These are phyloP conservation scores for Drosophila quadrilineata DNA, from an alignment of 1,140 invertebrate species.

Conservation along the genomic window DNA sequence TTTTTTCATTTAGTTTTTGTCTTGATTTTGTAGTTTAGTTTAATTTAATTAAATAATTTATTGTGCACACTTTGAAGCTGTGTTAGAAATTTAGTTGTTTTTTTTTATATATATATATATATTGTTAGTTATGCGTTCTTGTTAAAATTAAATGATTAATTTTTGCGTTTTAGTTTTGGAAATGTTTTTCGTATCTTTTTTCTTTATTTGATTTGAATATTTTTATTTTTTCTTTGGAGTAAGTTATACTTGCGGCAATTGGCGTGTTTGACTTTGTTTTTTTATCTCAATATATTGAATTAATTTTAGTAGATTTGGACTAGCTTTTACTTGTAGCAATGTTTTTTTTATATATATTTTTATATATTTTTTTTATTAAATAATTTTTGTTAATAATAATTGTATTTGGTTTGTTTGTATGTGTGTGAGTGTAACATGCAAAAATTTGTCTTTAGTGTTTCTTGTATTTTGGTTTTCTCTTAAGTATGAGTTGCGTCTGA, in stretches of 20 bases:
- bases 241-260: slow-evolving; percentile 60
- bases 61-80: slow-evolving; percentile 59
- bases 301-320: slow-evolving; percentile 72
- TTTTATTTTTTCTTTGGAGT: slow-evolving; percentile 39
- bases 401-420: slow-evolving; percentile 26
- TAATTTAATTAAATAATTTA: slow-evolving; percentile 36
- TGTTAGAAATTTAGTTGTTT: slow-evolving; percentile 44
- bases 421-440: slow-evolving; percentile 35
- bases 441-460: slow-evolving; percentile 44
- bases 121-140: no score
- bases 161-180: slow-evolving; percentile 34
- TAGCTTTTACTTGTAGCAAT: slow-evolving; percentile 64
- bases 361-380: slow-evolving; percentile 26
- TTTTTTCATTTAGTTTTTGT: slow-evolving; percentile 34
- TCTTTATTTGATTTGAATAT: slow-evolving; percentile 29
- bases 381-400: slow-evolving; percentile 49
- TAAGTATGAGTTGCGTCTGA: slow-evolving; percentile 38
- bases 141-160: slow-evolving; percentile 31
- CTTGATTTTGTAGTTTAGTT: slow-evolving; percentile 20
- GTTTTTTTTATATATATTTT: slow-evolving; percentile 36
- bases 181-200: slow-evolving; percentile 37
- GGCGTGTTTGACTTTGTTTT: slow-evolving; percentile 50
- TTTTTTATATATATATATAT: no score
- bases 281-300: slow-evolving; percentile 34
- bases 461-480: slow-evolving; percentile 1